A percentile compares a stretch with the other conserved stretches of the same genome.
Evolutionary conservation across 2,113 vertebrate genomes (phyloP).

Genomic region (Petromus typicus): DNA sequence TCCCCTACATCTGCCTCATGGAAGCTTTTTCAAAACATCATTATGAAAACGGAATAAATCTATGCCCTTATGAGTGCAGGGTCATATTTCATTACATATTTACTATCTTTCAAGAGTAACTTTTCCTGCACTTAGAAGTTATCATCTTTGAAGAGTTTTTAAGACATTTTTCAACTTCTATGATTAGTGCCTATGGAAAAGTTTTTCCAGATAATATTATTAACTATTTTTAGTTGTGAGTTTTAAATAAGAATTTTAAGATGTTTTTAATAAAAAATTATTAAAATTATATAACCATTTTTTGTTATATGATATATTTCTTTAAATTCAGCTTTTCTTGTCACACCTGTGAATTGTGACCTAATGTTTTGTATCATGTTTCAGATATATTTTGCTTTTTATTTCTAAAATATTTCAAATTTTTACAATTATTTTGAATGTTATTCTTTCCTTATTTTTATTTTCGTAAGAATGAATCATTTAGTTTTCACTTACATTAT

Average conservation of each 20-base stretch:
- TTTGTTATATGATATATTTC: neutral
- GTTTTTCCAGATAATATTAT: neutral
- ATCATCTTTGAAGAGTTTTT: neutral
- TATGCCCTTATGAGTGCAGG: neutral
- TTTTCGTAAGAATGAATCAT: neutral
- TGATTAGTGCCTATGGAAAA: neutral
- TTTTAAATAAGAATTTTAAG: neutral
- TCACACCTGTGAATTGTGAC: neutral
- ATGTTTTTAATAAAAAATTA: neutral
- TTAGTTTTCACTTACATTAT: neutral
- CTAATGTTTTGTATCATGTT: neutral
- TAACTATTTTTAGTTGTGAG: neutral
- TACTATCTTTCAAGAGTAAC: neutral
- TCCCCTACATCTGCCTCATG: neutral
- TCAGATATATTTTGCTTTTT: neutral
- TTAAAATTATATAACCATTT: neutral
- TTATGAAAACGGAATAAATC: neutral
- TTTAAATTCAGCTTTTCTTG: neutral
- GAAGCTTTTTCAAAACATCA: neutral
- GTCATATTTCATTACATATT: too few relatives aligned
- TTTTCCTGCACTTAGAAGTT: neutral
- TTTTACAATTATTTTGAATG: neutral
- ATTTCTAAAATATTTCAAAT: neutral
- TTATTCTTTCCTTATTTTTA: neutral
- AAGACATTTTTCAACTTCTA: neutral